phyloP scores from a whole-genome alignment of 1,140 invertebrate species.

The Arctopsyche grandis region DNA sequence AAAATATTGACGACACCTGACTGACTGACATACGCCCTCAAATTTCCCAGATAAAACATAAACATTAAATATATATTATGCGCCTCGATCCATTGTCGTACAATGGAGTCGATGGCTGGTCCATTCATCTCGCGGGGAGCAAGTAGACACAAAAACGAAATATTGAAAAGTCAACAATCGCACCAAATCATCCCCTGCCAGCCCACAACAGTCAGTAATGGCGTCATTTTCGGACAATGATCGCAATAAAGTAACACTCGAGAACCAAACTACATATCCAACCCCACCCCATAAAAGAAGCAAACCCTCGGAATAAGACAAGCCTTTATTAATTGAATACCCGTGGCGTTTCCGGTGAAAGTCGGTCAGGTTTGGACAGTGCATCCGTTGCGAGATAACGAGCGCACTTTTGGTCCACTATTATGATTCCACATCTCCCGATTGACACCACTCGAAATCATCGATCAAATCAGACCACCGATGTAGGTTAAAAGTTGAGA shows the following conservation, averaged over 20 bases:
- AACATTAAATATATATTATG: constrained; percentile 50
- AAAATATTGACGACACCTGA: neutral
- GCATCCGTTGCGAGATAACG: constrained; percentile 2
- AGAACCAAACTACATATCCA: too few relatives aligned
- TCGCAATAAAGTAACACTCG: constrained; percentile 47
- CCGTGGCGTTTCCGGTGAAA: neutral
- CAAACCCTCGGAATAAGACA: neutral
- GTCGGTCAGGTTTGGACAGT: constrained; percentile 20
- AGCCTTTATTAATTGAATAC: neutral
- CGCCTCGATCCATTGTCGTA: constrained; percentile 44
- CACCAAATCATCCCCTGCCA: constrained; percentile 50
- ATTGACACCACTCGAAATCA: too few relatives aligned
- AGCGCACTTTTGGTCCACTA: neutral
- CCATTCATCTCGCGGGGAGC: constrained; percentile 42
- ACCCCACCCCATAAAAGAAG: neutral
- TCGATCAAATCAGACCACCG: neutral
- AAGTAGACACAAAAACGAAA: constrained; percentile 11
- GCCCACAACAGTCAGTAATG: constrained; percentile 37
- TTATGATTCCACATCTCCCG: neutral
- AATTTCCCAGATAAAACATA: constrained; percentile 47
- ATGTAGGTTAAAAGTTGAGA: neutral
- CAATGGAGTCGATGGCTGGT: constrained; percentile 25
- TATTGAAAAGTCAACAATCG: constrained; percentile 51
- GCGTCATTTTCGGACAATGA: constrained; percentile 52
- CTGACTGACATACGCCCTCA: constrained; percentile 15